Conservation (phyloP, 2,888 invertebrate genomes). For the Pedicia rivosa region DNA sequence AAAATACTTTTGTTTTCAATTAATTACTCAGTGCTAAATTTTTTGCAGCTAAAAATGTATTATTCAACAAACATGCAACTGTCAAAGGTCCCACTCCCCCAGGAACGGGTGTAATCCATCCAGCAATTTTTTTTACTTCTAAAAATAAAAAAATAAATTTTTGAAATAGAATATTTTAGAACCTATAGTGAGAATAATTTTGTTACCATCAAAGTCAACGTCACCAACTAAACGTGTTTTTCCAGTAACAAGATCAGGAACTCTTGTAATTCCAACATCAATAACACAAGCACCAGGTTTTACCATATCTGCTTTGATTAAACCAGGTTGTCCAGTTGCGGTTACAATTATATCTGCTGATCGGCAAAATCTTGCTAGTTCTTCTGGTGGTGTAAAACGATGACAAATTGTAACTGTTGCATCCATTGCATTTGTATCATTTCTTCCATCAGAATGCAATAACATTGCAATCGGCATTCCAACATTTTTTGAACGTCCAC, state of each 20-base stretch:
- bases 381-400: slow-evolving; percentile 64
- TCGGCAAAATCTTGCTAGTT: slow-evolving; percentile 48
- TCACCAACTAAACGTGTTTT: slow-evolving; percentile 70
- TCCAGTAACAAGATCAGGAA: slow-evolving; percentile 43
- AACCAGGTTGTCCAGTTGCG: slow-evolving; percentile 47
- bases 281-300: slow-evolving; percentile 79
- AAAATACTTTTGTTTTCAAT: too few species aligned
- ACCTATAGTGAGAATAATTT: neutral
- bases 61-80: slow-evolving; percentile 84
- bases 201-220: slow-evolving; percentile 65
- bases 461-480: slow-evolving; percentile 80
- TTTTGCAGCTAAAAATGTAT: slow-evolving; percentile 63
- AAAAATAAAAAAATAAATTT: too few species aligned
- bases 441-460: slow-evolving; percentile 55
- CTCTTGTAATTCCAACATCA: slow-evolving; percentile 72
- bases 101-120: slow-evolving; percentile 78
- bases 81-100: slow-evolving; percentile 91
- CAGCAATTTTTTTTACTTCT: slow-evolving; percentile 65
- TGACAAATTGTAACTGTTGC: slow-evolving; percentile 85
- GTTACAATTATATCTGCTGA: slow-evolving; percentile 28
- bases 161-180: slow-evolving; percentile 11
- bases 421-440: slow-evolving; percentile 60
- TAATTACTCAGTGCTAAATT: too few species aligned
- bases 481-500: slow-evolving; percentile 84
- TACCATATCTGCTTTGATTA: slow-evolving; percentile 70